Conservation (phyloP, 2,888 invertebrate species). For the Polyploca ridens region DNA sequence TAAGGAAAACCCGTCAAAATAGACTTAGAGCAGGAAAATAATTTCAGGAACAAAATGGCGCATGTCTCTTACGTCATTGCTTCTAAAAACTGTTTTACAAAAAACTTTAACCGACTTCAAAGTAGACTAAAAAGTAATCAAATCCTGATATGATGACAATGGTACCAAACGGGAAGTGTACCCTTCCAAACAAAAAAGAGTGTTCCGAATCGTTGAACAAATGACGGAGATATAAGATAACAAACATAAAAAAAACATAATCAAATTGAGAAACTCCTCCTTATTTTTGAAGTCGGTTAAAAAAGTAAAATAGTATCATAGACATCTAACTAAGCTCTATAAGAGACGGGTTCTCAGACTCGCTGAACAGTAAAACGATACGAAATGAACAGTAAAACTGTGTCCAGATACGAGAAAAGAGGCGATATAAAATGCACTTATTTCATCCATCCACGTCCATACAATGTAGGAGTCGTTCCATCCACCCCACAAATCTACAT, state of each 20-base stretch:
- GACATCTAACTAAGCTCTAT: not conserved
- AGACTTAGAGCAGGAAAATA: not conserved
- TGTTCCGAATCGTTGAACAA: too few species aligned
- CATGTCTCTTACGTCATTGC: not conserved
- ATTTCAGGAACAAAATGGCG: not conserved
- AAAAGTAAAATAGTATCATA: not conserved
- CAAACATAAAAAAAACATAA: too few species aligned
- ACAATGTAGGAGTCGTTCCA: slow-evolving; percentile 6
- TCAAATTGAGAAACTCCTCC: too few species aligned
- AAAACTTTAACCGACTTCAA: too few species aligned
- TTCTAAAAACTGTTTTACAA: too few species aligned
- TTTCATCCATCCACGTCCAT: not conserved
- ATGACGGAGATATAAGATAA: too few species aligned
- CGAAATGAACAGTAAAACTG: not conserved
- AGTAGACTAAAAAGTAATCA: too few species aligned
- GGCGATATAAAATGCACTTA: not conserved
- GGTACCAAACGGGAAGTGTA: too few species aligned
- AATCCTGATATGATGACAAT: too few species aligned
- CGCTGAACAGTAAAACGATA: not conserved
- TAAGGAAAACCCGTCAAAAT: slow-evolving; percentile 7
- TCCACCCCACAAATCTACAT: slow-evolving; percentile 29
- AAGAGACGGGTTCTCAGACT: not conserved
- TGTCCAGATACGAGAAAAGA: not conserved
- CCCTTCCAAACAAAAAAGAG: too few species aligned
- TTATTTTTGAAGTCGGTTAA: too few species aligned